Conservation (phyloP, 2,797 vertebrate species). For the Eremophila alpestris region DNA sequence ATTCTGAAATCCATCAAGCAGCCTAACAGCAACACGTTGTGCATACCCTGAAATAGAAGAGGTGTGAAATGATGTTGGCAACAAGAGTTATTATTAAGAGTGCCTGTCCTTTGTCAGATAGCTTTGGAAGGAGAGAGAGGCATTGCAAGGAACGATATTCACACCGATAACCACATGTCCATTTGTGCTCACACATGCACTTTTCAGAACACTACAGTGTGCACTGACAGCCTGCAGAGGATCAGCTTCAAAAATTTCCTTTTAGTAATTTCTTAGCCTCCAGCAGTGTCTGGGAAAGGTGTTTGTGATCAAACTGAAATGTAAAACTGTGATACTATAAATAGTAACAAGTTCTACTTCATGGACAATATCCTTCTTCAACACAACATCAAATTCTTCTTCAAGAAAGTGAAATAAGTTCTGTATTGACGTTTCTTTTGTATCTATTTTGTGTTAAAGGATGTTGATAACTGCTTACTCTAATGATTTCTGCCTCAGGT, state of each 20-base stretch:
- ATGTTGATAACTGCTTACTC: background rate
- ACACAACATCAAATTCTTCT: background rate
- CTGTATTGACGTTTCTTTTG: background rate
- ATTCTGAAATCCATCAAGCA: background rate
- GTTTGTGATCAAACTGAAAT: conserved; percentile 28
- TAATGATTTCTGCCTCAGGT: background rate
- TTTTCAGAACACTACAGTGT: background rate
- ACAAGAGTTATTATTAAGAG: background rate
- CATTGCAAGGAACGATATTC: background rate
- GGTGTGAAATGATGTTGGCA: conserved; percentile 24
- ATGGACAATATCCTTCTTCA: background rate
- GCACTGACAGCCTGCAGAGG: background rate
- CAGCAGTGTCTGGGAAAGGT: background rate
- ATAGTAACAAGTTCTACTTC: background rate
- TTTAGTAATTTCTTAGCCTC: background rate
- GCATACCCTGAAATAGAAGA: background rate
- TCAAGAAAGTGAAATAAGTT: background rate
- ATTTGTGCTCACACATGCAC: background rate
- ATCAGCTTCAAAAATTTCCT: conserved; percentile 1
- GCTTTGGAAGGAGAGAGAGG: background rate
- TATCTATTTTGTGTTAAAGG: background rate
- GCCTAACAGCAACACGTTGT: background rate
- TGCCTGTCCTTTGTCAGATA: background rate
- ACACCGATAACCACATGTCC: background rate
- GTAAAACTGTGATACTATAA: background rate